phyloP scores from a whole-genome alignment of 2,113 vertebrate species.

The Sinocyclocheilus rhinocerous region DNA sequence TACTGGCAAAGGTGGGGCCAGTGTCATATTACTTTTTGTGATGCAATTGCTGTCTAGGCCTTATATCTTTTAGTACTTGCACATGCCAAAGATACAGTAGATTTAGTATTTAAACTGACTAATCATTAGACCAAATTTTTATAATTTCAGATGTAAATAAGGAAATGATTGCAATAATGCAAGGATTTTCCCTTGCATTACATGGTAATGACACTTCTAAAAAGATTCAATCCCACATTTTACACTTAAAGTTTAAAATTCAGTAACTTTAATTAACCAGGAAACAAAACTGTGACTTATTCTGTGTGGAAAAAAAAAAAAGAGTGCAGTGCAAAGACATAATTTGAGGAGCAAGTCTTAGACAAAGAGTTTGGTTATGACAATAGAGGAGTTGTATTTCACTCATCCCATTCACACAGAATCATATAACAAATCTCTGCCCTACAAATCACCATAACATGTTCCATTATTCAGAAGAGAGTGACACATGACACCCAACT shows the following conservation, averaged over 20 bases:
- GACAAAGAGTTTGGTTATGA: background rate
- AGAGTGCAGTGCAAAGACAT: background rate
- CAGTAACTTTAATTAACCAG: background rate
- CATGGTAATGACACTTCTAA: background rate
- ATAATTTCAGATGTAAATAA: background rate
- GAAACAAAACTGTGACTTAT: background rate
- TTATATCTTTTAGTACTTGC: background rate
- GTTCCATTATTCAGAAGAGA: background rate
- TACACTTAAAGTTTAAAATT: background rate
- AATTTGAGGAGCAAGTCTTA: background rate
- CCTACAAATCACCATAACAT: background rate
- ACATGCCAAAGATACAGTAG: background rate
- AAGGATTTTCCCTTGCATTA: background rate
- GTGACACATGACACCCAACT: background rate
- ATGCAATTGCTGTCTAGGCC: slow-evolving; percentile 12
- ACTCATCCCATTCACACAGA: slow-evolving; percentile 32
- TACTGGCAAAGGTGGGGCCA: slow-evolving; percentile 28
- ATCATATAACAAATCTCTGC: slow-evolving; percentile 6
- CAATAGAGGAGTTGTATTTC: slow-evolving; percentile 25
- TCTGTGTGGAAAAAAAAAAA: background rate
- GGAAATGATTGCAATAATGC: background rate
- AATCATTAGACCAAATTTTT: background rate
- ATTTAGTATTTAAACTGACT: background rate
- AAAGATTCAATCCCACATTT: background rate
- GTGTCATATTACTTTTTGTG: slow-evolving; percentile 31